Evolutionary conservation across 2,797 vertebrate species (phyloP).

Genomic region (Sandelia bainsii): DNA sequence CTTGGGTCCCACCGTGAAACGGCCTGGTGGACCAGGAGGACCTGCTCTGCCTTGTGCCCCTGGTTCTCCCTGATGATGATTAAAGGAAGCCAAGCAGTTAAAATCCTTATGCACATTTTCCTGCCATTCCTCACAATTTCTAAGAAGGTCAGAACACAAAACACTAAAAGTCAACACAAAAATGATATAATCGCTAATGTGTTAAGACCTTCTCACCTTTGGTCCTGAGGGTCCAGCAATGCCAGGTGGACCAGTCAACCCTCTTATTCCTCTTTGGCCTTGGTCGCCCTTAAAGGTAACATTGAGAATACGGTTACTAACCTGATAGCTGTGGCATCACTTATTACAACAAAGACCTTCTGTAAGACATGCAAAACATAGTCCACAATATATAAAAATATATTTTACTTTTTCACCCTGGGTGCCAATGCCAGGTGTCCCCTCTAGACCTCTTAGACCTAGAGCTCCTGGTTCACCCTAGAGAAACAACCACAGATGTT

Average conservation of each 20-base stretch:
- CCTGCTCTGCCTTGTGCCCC: conserved; percentile 87
- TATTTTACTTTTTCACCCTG: conserved; percentile 90
- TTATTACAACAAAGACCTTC: neutral
- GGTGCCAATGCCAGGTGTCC: conserved; percentile 85
- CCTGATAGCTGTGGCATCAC: neutral
- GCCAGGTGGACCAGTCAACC: conserved; percentile 87
- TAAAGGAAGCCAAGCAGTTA: conserved; percentile 7
- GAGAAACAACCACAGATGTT: conserved; percentile 22
- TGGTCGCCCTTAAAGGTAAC: conserved; percentile 87
- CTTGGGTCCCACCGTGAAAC: conserved; percentile 88
- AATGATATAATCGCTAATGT: neutral
- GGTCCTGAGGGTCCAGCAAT: conserved; percentile 88
- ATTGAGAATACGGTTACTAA: conserved; percentile 6
- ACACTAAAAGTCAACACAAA: neutral
- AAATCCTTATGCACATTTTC: neutral
- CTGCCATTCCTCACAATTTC: neutral
- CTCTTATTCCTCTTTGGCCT: conserved; percentile 90
- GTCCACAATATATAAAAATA: neutral
- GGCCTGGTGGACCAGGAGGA: conserved; percentile 87
- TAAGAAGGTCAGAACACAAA: neutral
- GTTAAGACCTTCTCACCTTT: conserved; percentile 80
- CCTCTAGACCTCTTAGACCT: conserved; percentile 88
- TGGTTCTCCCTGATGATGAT: conserved; percentile 88
- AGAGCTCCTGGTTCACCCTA: conserved; percentile 88
- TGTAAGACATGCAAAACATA: neutral